A percentile compares a stretch with the other conserved stretches of the same genome.
These are phyloP conservation scores for Oreochromis mossambicus DNA, from an alignment of 2,797 vertebrate genomes.

Conservation along the genomic window DNA sequence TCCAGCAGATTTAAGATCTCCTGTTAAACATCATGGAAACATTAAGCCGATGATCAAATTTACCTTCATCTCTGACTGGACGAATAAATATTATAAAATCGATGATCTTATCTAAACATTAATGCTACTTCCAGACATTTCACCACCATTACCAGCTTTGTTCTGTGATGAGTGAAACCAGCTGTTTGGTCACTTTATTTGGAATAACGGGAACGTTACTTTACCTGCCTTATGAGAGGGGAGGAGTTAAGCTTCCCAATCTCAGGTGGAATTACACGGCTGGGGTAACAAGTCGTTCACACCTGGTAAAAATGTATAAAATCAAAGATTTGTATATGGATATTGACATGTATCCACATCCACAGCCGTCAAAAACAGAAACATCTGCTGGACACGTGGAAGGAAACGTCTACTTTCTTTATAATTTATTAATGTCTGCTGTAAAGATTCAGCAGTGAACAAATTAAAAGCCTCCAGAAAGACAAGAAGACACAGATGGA, in stretches of 20 bases:
- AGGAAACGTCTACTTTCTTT: neutral
- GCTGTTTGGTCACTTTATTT: neutral
- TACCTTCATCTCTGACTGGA: neutral
- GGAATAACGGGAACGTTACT: neutral
- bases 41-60: neutral
- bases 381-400: neutral
- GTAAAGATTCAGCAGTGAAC: neutral
- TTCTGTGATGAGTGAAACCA: accelerated
- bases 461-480: neutral
- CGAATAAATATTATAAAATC: accelerated
- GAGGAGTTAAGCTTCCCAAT: neutral
- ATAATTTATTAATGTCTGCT: neutral
- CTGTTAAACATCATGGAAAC: neutral
- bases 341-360: neutral
- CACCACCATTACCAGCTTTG: neutral
- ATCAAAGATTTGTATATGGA: neutral
- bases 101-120: neutral
- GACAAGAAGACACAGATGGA: neutral
- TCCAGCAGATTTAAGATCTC: neutral
- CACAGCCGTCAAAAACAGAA: accelerated
- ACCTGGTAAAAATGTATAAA: neutral
- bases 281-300: neutral
- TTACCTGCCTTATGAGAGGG: neutral
- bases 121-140: neutral
- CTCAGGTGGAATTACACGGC: neutral